Evolutionary conservation across 2,113 vertebrate species (phyloP), one percentile per base, ranked within the genome.

Genomic region (Scomber colias): DNA sequence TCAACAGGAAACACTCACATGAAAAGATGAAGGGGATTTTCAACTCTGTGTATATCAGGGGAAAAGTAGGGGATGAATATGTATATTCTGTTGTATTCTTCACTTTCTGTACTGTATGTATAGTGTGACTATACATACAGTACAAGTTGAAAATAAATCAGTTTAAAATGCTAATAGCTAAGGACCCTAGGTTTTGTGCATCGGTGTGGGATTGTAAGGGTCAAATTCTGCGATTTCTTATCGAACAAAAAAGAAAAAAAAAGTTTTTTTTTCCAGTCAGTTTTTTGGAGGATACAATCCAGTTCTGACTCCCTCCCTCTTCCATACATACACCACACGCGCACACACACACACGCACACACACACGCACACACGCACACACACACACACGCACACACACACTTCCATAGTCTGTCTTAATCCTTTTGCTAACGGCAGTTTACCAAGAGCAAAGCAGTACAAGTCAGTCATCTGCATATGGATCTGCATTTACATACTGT

Each of bases 401-500:
- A 57, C 55, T 3, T 21, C 9, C 59, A 57, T 9, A 30, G 21
- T 71, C 12, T 19, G 61, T 11, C 72, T 49, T 64, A 79, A 72
- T 79, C 65, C 49, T 51, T 73, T 64, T 31, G 16, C 50, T 82
- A 71, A 61, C 83, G 50, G 59, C 9, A 0, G 54, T 66, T 64
- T 16, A 65, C 50, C 4, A 31, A 50, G 71, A 72, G 62, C 75
- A 77, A 68, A 83, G 82, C 78, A 31, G 61, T 83, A 81, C 19
- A 55, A 54, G 66, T 71, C 69, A 66, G 81, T 66, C 40, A 30
- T 15, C 55, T 83, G 82, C 67, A 56, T 81, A 65, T 84, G 63
- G 64, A 77, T 81, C 87, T 66, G 68, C 80, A 83, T 87, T 71
- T 77, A 86, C 83, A 87, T 49, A 81, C 59, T 27, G 66, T 10